Evolutionary conservation across 2,888 invertebrate genomes (phyloP).

Genomic region (Polietes domitor): DNA sequence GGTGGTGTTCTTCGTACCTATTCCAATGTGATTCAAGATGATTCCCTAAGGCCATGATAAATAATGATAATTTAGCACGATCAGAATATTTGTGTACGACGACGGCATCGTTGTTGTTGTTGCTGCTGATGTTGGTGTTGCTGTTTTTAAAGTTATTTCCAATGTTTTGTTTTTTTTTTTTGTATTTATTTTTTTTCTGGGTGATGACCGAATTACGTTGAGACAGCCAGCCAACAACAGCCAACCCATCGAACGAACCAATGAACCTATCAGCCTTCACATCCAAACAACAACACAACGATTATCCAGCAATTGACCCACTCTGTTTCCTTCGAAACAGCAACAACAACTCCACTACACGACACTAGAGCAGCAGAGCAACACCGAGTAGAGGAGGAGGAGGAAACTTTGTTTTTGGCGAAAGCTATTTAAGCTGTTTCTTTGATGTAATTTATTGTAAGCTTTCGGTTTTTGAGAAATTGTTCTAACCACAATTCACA

Average conservation of each 20-base stretch:
- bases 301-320: slow-evolving; percentile 66
- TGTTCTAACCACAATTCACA: slow-evolving; percentile 39
- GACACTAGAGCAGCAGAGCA: background rate
- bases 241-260: slow-evolving; percentile 23
- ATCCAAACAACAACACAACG: slow-evolving; percentile 32
- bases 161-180: slow-evolving; percentile 8
- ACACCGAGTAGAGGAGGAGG: slow-evolving; percentile 5
- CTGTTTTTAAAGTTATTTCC: slow-evolving; percentile 3
- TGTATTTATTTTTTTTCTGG: slow-evolving; percentile 13
- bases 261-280: slow-evolving; percentile 34
- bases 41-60: slow-evolving; percentile 61
- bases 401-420: slow-evolving; percentile 50
- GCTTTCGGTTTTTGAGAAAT: slow-evolving; percentile 42
- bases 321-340: slow-evolving; percentile 35
- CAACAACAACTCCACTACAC: background rate
- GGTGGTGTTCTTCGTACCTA: background rate
- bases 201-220: slow-evolving; percentile 60
- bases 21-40: slow-evolving; percentile 40
- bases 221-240: slow-evolving; percentile 25
- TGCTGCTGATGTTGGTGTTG: background rate
- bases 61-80: slow-evolving; percentile 65
- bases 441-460: slow-evolving; percentile 52
- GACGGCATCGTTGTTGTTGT: background rate
- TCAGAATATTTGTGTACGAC: slow-evolving; percentile 45
- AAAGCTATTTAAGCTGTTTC: slow-evolving; percentile 44